Percentiles rank a stretch among this genome's conserved stretches.
Evolutionary conservation across 2,888 invertebrate genomes (phyloP).

Genomic region (Chaetogeoica ovagalla): DNA sequence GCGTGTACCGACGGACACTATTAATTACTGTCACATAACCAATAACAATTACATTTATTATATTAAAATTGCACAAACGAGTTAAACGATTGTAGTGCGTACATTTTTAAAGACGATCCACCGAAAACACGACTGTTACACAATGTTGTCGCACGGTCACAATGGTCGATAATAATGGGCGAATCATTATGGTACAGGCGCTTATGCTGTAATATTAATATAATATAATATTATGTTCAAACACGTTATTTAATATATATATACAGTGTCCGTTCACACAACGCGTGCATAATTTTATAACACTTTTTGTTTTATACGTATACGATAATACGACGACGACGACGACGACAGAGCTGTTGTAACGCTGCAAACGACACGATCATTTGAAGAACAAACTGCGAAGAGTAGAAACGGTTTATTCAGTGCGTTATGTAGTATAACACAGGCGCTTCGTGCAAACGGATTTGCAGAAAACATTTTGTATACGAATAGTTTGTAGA

Average conservation of each 20-base stretch:
- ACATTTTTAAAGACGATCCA: neutral
- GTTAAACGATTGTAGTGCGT: neutral
- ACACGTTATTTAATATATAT: no score
- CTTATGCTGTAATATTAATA: neutral
- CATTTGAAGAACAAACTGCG: no score
- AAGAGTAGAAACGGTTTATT: no score
- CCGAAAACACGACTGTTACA: constrained; percentile 11
- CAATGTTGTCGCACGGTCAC: constrained; percentile 10
- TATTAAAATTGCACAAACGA: constrained; percentile 17
- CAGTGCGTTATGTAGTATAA: no score
- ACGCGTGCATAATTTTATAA: neutral
- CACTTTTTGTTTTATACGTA: no score
- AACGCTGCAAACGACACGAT: no score
- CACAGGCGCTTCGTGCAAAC: no score
- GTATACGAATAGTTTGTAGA: no score
- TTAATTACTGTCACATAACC: neutral
- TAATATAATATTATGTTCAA: neutral
- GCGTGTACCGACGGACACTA: no score
- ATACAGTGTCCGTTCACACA: neutral
- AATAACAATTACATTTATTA: constrained; percentile 3
- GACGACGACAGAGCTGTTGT: no score
- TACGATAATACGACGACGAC: no score
- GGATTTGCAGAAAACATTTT: no score
- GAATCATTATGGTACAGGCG: constrained; percentile 6
- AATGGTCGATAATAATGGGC: neutral